These are phyloP conservation scores for Actias luna DNA, from an alignment of 2,888 invertebrate genomes.

Conservation along the genomic window DNA sequence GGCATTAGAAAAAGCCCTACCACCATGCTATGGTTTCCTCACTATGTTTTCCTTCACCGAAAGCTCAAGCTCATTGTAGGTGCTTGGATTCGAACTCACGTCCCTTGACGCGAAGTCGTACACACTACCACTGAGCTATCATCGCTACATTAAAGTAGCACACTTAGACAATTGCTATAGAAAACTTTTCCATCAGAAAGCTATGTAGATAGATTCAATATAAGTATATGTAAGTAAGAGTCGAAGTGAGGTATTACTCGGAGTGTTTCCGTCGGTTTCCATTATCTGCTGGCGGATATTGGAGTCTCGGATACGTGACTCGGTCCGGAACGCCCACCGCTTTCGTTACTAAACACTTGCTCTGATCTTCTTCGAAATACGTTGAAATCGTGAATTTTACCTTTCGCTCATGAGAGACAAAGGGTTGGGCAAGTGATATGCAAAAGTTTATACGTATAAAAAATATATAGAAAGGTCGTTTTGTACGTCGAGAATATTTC, in stretches of 20 bases:
- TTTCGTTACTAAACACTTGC: not conserved
- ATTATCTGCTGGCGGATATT: slow-evolving; percentile 17
- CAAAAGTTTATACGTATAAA: too few species aligned
- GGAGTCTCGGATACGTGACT: slow-evolving; percentile 7
- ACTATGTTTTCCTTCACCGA: too few species aligned
- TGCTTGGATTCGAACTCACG: too few species aligned
- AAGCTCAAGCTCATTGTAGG: too few species aligned
- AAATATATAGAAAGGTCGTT: too few species aligned
- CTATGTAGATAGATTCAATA: slow-evolving; percentile 2
- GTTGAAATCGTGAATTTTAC: not conserved
- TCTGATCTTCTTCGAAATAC: not conserved
- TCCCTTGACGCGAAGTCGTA: too few species aligned
- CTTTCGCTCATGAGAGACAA: too few species aligned
- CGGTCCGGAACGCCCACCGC: not conserved
- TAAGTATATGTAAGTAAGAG: slow-evolving; percentile 11
- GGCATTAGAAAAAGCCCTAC: too few species aligned
- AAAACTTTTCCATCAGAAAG: not conserved
- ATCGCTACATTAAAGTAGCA: not conserved
- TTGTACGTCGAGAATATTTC: too few species aligned
- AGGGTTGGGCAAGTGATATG: too few species aligned
- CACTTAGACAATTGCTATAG: not conserved
- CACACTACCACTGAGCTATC: too few species aligned
- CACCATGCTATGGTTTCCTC: too few species aligned
- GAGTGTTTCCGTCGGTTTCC: slow-evolving; percentile 9
- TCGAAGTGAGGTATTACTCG: slow-evolving; percentile 1